phyloP scores from a whole-genome alignment of 1,140 invertebrate species.

The Ruditapes philippinarum region DNA sequence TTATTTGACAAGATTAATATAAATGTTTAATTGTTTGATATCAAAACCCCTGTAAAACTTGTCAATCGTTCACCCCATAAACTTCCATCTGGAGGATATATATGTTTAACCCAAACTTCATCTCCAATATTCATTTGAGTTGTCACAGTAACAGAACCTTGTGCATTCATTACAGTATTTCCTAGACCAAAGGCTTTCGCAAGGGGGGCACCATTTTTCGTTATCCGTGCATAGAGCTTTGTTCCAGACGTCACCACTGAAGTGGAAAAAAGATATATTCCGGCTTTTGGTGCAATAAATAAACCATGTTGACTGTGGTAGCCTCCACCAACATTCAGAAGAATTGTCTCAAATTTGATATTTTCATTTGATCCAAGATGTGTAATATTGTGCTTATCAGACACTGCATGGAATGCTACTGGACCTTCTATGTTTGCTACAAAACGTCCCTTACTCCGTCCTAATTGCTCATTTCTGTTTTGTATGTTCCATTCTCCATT shows the following conservation, averaged over 20 bases:
- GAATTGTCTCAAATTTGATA: background rate
- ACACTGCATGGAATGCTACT: too few relatives aligned
- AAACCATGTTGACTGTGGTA: slow-evolving; percentile 19
- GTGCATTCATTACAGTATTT: background rate
- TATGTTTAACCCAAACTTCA: background rate
- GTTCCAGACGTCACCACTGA: background rate
- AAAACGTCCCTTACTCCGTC: too few relatives aligned
- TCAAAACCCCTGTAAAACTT: slow-evolving; percentile 26
- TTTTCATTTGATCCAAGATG: slow-evolving; percentile 7
- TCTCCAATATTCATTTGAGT: background rate
- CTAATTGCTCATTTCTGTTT: too few relatives aligned
- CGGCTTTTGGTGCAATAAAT: slow-evolving; percentile 14
- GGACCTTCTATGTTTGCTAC: too few relatives aligned
- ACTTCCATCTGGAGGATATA: background rate
- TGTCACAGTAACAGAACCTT: slow-evolving; percentile 6
- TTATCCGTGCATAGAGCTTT: slow-evolving; percentile 14
- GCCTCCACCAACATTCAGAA: background rate
- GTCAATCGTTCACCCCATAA: background rate
- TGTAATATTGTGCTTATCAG: too few relatives aligned
- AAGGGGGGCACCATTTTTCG: slow-evolving; percentile 25
- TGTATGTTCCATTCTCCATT: too few relatives aligned
- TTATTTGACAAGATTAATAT: too few relatives aligned
- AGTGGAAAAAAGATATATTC: too few relatives aligned
- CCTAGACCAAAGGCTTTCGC: background rate
- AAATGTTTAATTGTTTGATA: too few relatives aligned